Base-by-base conservation (phyloP, 2,797 vertebrate genomes). In the Tolypeutes matacus region DNA sequence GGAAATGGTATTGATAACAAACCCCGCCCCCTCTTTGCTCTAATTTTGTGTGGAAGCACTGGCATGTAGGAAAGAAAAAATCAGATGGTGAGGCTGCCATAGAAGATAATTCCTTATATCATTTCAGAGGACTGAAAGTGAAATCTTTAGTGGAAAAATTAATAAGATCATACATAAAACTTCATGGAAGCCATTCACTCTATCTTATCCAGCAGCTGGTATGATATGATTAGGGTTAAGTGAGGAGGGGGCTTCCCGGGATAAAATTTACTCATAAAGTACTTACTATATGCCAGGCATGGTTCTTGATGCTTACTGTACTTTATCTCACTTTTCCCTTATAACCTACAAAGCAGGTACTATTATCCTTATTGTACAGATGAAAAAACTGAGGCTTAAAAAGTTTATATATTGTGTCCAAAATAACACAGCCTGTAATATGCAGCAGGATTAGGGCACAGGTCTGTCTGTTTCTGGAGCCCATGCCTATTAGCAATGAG, bases 71-170 rank as follows among this genome's bases (percentile, higher is more conserved):
- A 46, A 82, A 49, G 11, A 89, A 89, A 82, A 82, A 83, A 56
- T 4, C 67, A 42, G 89, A 56, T 58, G 39, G 73, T 51, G 42
- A 89, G 20, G 9, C 7, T 72, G 8, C 27, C 14, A 39, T 60
- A 7, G 14, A 76, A 34, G 46, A 89, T 17, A 84, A 31, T 7
- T 49, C 5, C 7, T 70, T 13, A n/a, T 34, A 80, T 36, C 3
- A 25, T 92, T 89, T 92, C 31, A 51, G 87, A 86, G 7, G 42
- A 62, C 58, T 86, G 34, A 3, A 65, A 49, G 49, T 86, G 9
- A 89, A 94, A 76, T 60, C n/a, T 83, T 91, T 25, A 86, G 5
- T 12, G 64, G 56, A 82, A 86, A 93, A 82, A 77, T 72, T 34
- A 49, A 60, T 72, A n/a, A 77, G 14, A 84, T 93, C 39, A 82